These are phyloP conservation scores for Trichonephila inaurata DNA, from an alignment of 1,140 invertebrate genomes.

Conservation along the genomic window DNA sequence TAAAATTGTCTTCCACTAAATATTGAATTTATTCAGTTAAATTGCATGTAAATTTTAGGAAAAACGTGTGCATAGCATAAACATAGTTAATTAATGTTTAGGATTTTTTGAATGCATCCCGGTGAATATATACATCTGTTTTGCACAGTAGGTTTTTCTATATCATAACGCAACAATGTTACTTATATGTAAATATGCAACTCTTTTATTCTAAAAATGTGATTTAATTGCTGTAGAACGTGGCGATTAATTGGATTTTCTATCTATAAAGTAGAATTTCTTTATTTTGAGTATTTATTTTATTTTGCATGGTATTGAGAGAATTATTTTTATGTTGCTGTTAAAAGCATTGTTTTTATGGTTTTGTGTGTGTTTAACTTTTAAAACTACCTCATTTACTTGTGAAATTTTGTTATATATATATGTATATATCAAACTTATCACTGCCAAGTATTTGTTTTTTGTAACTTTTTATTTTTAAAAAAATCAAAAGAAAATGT, in stretches of 20 bases:
- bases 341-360: neutral
- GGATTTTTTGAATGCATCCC: neutral
- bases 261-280: neutral
- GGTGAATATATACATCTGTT: neutral
- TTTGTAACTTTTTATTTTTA: neutral
- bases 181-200: neutral
- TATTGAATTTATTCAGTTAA: too few species aligned
- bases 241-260: too few species aligned
- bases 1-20: too few species aligned
- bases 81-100: too few species aligned
- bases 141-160: neutral
- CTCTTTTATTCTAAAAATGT: neutral
- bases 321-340: slow-evolving; percentile 22
- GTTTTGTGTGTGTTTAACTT: neutral
- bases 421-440: neutral
- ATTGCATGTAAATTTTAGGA: too few species aligned
- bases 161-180: too few species aligned
- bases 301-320: neutral
- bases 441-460: slow-evolving; percentile 34
- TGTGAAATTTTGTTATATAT: neutral
- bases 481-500: slow-evolving; percentile 17
- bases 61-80: too few species aligned
- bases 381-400: slow-evolving; percentile 43
- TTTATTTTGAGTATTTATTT: neutral
- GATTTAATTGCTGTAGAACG: too few species aligned